Percentiles rank a stretch among this genome's conserved stretches.
Evolutionary conservation across 2,888 invertebrate species (phyloP).

Genomic region (Metellina segmentata): DNA sequence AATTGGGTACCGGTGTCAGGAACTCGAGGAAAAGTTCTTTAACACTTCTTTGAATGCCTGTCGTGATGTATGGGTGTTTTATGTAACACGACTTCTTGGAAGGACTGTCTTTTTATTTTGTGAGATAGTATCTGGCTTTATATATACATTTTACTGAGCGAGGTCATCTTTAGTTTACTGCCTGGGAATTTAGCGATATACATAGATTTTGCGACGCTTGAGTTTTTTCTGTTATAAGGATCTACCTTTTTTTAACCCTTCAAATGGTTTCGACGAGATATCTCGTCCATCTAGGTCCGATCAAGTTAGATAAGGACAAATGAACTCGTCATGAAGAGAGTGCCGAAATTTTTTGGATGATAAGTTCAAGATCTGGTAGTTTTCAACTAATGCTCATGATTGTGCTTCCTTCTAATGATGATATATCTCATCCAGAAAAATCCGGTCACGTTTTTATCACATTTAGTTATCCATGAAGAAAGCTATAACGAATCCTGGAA

Average conservation of each 20-base stretch:
- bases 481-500: too few relatives aligned
- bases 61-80: conserved; percentile 2
- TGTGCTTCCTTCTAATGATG: too few relatives aligned
- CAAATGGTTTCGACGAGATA: too few relatives aligned
- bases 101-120: not conserved
- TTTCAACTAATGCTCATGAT: too few relatives aligned
- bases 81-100: not conserved
- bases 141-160: not conserved
- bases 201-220: not conserved
- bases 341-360: too few relatives aligned
- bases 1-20: conserved; percentile 17
- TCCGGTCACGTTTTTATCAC: too few relatives aligned
- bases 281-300: too few relatives aligned
- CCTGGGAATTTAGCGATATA: not conserved
- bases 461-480: too few relatives aligned
- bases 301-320: too few relatives aligned
- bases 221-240: not conserved
- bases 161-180: not conserved
- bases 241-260: not conserved
- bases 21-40: conserved; percentile 31
- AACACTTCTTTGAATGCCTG: conserved; percentile 16
- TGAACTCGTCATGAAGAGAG: too few relatives aligned
- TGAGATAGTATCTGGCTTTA: not conserved
- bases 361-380: too few relatives aligned
- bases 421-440: too few relatives aligned